phyloP scores from a whole-genome alignment of 2,113 vertebrate genomes.

The Tachysurus fulvidraco region DNA sequence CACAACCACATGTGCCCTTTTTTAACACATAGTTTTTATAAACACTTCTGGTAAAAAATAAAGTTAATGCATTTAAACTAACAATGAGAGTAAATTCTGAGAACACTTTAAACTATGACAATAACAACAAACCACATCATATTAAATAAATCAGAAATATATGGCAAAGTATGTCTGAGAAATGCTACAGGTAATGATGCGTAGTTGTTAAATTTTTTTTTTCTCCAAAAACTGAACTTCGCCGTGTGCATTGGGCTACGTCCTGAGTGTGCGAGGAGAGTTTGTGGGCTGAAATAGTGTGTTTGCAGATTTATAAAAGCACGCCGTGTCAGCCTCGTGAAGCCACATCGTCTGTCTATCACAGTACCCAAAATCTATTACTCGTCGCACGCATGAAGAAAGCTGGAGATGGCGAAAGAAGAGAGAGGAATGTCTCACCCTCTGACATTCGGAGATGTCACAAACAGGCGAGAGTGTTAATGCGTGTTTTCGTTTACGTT shows the following conservation, averaged over 20 bases:
- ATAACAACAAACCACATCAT: slow-evolving; percentile 11
- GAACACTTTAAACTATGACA: slow-evolving; percentile 12
- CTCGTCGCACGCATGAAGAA: slow-evolving; percentile 19
- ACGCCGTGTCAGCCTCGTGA: neutral
- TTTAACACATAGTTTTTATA: slow-evolving; percentile 33
- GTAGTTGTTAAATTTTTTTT: neutral
- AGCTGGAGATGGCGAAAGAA: neutral
- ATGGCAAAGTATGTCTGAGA: neutral
- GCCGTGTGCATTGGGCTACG: too few relatives aligned
- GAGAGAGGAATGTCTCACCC: neutral
- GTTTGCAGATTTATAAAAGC: neutral
- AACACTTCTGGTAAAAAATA: slow-evolving; percentile 32
- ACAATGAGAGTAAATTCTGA: slow-evolving; percentile 25
- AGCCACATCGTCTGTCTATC: neutral
- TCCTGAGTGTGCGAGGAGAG: neutral
- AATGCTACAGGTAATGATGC: neutral
- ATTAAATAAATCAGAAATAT: slow-evolving; percentile 5
- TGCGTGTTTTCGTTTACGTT: neutral
- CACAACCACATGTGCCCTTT: slow-evolving; percentile 49
- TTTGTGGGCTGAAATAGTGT: neutral
- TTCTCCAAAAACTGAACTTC: neutral
- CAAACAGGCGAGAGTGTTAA: neutral
- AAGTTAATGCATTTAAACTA: slow-evolving; percentile 26
- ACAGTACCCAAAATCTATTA: neutral
- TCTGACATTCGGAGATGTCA: neutral